Conservation (phyloP, 2,888 invertebrate species). For the Hylaea fasciaria region DNA sequence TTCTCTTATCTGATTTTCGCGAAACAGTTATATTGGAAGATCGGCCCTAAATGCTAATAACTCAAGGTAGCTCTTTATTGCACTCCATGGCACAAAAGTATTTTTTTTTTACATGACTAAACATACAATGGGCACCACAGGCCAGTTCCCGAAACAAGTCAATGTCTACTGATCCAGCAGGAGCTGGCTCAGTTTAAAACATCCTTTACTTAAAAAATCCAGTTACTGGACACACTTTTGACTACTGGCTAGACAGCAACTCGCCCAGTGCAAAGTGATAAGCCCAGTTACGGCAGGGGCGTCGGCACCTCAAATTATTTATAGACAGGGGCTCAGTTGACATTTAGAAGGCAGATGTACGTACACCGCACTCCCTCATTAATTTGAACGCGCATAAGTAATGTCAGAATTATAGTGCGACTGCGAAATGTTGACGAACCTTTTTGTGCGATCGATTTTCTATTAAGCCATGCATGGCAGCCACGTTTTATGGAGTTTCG, state of each 20-base stretch:
- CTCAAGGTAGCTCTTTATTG: no score
- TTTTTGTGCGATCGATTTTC: conserved; percentile 26
- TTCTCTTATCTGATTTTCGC: neutral
- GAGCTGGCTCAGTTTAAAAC: no score
- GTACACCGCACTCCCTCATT: conserved; percentile 29
- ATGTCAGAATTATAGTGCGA: conserved; percentile 33
- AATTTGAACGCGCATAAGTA: conserved; percentile 41
- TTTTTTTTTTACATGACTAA: no score
- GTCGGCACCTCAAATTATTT: conserved; percentile 40
- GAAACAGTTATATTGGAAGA: no score
- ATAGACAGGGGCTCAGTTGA: conserved; percentile 36
- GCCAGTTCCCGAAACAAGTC: no score
- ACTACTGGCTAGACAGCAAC: neutral
- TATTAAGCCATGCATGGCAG: conserved; percentile 12
- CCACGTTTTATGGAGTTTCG: conserved; percentile 2
- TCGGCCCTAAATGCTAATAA: no score
- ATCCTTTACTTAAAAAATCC: no score
- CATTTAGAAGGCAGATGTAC: conserved; percentile 45
- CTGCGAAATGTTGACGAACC: conserved; percentile 24
- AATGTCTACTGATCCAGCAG: no score
- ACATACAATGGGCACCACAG: no score
- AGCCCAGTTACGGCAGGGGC: conserved; percentile 24
- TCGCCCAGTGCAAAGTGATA: conserved; percentile 12
- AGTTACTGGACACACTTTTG: no score
- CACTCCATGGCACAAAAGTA: no score